A percentile compares a stretch with the other conserved stretches of the same genome.
Conservation (phyloP, 1,140 invertebrate species). For the Drosophila repletoides region DNA sequence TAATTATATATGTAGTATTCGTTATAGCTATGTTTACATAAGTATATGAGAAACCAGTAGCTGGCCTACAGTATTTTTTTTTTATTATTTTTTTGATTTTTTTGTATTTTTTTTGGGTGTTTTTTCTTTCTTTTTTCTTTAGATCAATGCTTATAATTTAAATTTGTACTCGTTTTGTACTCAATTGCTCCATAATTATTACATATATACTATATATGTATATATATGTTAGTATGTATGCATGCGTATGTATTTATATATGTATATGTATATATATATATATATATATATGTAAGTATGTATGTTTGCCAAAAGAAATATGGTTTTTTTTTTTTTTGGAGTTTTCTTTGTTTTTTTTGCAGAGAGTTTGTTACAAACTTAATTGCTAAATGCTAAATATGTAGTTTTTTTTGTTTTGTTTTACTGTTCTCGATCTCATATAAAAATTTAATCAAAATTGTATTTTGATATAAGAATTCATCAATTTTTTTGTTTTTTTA, state of each 20-base stretch:
- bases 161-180: constrained; percentile 80
- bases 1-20: constrained; percentile 39
- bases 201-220: constrained; percentile 50
- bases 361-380: constrained; percentile 54
- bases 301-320: constrained; percentile 42
- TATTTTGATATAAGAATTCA: constrained; percentile 78
- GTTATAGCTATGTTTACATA: constrained; percentile 39
- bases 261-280: constrained; percentile 28
- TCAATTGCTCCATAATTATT: constrained; percentile 81
- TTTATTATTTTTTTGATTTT: constrained; percentile 18
- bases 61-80: constrained; percentile 60
- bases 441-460: constrained; percentile 72
- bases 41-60: constrained; percentile 65
- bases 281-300: constrained; percentile 13
- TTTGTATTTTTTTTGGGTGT: constrained; percentile 23
- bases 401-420: constrained; percentile 10
- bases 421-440: constrained; percentile 31
- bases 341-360: constrained; percentile 16
- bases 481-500: constrained; percentile 1
- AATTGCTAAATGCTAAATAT: constrained; percentile 44
- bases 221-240: constrained; percentile 46
- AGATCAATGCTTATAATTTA: constrained; percentile 56
- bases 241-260: constrained; percentile 40
- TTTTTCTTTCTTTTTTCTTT: constrained; percentile 2
- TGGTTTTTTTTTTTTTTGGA: constrained; percentile 24